Evolutionary conservation across 1,140 invertebrate genomes (phyloP).

Genomic region (Cyclina sinensis): DNA sequence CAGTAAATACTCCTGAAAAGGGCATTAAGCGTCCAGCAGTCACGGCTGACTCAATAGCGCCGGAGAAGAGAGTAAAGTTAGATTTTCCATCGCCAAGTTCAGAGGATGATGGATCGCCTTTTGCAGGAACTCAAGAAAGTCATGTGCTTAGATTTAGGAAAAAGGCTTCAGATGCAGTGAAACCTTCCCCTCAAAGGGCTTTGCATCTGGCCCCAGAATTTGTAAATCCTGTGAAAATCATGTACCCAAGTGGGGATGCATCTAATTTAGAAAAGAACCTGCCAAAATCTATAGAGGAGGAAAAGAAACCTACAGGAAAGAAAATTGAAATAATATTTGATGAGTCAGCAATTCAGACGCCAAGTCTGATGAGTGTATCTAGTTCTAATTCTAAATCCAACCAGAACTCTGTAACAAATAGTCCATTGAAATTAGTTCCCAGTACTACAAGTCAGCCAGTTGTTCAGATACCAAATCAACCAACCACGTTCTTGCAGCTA

Average conservation of each 20-base stretch:
- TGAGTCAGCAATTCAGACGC: slow-evolving; percentile 17
- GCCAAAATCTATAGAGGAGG: neutral
- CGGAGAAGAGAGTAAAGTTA: slow-evolving; percentile 69
- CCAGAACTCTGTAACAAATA: slow-evolving; percentile 18
- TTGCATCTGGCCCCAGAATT: slow-evolving; percentile 73
- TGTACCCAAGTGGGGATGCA: slow-evolving; percentile 47
- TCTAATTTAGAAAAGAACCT: neutral
- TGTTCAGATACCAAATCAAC: slow-evolving; percentile 69
- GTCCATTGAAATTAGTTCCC: neutral
- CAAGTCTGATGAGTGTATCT: slow-evolving; percentile 3
- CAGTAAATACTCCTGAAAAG: slow-evolving; percentile 61
- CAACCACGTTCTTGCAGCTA: slow-evolving; percentile 69
- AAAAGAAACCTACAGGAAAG: neutral
- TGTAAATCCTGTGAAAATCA: slow-evolving; percentile 45
- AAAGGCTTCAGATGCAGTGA: slow-evolving; percentile 21
- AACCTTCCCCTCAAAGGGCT: slow-evolving; percentile 69
- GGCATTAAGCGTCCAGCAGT: slow-evolving; percentile 41
- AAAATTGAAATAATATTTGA: slow-evolving; percentile 56
- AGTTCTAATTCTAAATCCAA: neutral
- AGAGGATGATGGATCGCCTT: slow-evolving; percentile 66
- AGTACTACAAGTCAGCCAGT: slow-evolving; percentile 48
- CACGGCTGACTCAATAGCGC: slow-evolving; percentile 21
- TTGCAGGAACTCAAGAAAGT: slow-evolving; percentile 9
- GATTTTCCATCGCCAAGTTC: slow-evolving; percentile 75
- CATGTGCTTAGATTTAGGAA: slow-evolving; percentile 19